A percentile compares a stretch with the other conserved stretches of the same genome.
Evolutionary conservation across 2,797 vertebrate species (phyloP).

Genomic region (Vespertilio murinus): DNA sequence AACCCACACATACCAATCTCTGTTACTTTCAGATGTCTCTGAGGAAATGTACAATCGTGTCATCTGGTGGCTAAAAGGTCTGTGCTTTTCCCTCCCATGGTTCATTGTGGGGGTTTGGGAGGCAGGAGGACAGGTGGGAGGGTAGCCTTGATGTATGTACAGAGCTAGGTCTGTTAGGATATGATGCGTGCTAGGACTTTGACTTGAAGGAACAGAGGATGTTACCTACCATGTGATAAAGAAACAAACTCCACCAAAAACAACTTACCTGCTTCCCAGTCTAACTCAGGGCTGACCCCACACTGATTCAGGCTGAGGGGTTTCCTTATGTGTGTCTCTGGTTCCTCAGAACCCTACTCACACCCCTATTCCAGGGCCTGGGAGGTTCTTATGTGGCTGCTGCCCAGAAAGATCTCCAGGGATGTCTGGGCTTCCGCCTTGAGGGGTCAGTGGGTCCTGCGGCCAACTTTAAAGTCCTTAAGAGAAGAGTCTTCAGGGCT

Average conservation of each 20-base stretch:
- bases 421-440: background rate
- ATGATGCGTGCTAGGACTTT: background rate
- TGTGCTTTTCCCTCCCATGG: constrained; percentile 18
- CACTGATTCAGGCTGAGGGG: background rate
- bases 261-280: background rate
- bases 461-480: background rate
- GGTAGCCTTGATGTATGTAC: background rate
- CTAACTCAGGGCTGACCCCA: background rate
- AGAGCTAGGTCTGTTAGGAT: background rate
- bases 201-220: background rate
- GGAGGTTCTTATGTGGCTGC: background rate
- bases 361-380: background rate
- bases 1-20: background rate
- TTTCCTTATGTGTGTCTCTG: background rate
- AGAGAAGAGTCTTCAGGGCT: background rate
- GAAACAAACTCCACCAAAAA: background rate
- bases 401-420: constrained; percentile 4
- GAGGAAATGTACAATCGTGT: constrained; percentile 58
- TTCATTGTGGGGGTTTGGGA: background rate
- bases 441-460: background rate
- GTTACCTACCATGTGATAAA: background rate
- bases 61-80: constrained; percentile 80
- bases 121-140: background rate
- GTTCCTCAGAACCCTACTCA: constrained; percentile 13
- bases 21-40: constrained; percentile 72